phyloP scores from a whole-genome alignment of 2,888 invertebrate species.

The Eristalis arbustorum region DNA sequence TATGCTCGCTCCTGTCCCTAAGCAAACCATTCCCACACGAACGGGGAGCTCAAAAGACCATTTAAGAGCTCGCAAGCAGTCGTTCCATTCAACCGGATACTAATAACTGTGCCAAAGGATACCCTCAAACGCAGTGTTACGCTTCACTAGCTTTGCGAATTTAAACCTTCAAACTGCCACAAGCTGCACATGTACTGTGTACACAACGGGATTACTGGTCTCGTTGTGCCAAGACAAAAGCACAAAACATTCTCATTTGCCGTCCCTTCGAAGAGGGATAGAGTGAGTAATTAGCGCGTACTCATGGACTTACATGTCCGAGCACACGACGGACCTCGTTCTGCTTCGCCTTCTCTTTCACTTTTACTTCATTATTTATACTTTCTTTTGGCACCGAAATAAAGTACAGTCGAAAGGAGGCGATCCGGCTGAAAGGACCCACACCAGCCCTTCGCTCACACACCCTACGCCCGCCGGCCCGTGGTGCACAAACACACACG shows the following conservation, averaged over 20 bases:
- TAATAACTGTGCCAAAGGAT: background rate
- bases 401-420: background rate
- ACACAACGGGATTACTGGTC: conserved; percentile 20
- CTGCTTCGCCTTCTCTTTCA: background rate
- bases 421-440: conserved; percentile 19
- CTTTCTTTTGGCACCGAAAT: conserved; percentile 22
- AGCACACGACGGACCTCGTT: background rate
- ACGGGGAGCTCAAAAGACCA: background rate
- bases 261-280: background rate
- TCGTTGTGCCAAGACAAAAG: conserved; percentile 14
- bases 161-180: background rate
- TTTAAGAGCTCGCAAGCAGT: background rate
- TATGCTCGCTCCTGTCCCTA: background rate
- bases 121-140: background rate
- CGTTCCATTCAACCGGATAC: background rate
- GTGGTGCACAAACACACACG: too few relatives aligned
- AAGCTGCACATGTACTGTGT: background rate
- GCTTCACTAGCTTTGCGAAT: conserved; percentile 3
- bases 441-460: conserved; percentile 26
- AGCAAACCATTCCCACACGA: too few relatives aligned
- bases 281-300: conserved; percentile 36
- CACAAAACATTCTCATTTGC: conserved; percentile 29
- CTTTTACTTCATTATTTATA: conserved; percentile 10
- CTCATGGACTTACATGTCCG: conserved; percentile 19
- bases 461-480: too few relatives aligned